Conservation (phyloP, 2,888 invertebrate species). For the Catocala sponsa region DNA sequence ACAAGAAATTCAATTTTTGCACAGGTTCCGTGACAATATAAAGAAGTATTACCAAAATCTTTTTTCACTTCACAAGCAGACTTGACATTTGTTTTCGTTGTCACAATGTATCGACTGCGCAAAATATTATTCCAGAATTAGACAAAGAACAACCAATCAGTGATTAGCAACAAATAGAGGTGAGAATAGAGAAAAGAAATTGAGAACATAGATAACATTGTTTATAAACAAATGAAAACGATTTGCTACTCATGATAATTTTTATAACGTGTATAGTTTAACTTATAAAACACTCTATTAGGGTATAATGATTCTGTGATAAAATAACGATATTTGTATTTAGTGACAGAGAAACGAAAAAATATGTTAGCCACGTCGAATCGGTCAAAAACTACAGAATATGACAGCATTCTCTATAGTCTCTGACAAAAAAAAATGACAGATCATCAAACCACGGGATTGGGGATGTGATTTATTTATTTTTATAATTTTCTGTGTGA, state of each 20-base stretch:
- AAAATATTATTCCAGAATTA: slow-evolving; percentile 20
- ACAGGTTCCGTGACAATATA: not conserved
- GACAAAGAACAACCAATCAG: slow-evolving; percentile 48
- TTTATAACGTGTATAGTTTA: not conserved
- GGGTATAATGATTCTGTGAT: not conserved
- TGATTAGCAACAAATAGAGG: not conserved
- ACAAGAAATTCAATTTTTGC: slow-evolving; percentile 10
- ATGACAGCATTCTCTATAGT: slow-evolving; percentile 38
- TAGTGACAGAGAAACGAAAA: not conserved
- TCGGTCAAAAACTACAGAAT: slow-evolving; percentile 24
- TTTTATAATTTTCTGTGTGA: slow-evolving; percentile 64
- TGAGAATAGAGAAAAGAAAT: not conserved
- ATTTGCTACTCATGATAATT: slow-evolving; percentile 1
- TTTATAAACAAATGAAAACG: slow-evolving; percentile 49
- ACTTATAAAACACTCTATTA: not conserved
- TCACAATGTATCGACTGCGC: slow-evolving; percentile 38
- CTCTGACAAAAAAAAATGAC: slow-evolving; percentile 60
- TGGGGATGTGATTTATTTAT: slow-evolving; percentile 70
- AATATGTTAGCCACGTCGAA: slow-evolving; percentile 33
- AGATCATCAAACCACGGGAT: slow-evolving; percentile 70
- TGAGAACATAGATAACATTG: slow-evolving; percentile 42
- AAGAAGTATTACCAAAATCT: not conserved
- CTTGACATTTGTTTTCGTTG: slow-evolving; percentile 51
- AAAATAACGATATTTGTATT: not conserved
- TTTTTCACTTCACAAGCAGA: slow-evolving; percentile 23